Evolutionary conservation across 2,888 invertebrate genomes (phyloP), one percentile per base, ranked within the genome.

Genomic region (Ernsta delagoae): DNA sequence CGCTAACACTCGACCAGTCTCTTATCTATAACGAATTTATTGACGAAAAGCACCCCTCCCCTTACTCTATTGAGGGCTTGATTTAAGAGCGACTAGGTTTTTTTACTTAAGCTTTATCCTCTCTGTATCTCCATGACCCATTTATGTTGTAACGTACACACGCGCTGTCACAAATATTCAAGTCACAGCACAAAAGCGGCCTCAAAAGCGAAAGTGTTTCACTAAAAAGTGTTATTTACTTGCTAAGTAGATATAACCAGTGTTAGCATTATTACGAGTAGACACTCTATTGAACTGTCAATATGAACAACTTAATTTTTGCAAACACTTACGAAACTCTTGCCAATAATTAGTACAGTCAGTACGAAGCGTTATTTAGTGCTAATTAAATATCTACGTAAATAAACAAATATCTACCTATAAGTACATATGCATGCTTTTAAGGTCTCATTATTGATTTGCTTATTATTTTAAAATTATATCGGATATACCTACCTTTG

Each of bases 171-270:
- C 11, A 56, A 11, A 34, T 56, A 56, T 86, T 83, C 84, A 83
- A 84, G 81, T 80, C 85, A 83, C 75, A 72, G 71, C 85, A 83
- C 75, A 72, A 71, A 31, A 34, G 54, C 54, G 54, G 16, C 90
- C 90, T 90, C 88, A 82, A 71, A 39, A 72, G 86, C 72, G 89
- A 90, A 90, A 90, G 90, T 89, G 87, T 86, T 89, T 87, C 81
- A 85, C 84, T 85, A 78, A 82, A 83, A 83, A 79, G n/a, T 31
- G 9, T 31, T 54, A 53, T 24, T 53, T 53, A 31, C 54, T 11
- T 54, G 50, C 50, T 50, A 50, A 50, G 50, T 50, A 50, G 11
- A 8, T 41, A 12, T n/a, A n/a, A n/a, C 12, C n/a, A 50, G 50
- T 50, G 50, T 50, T 50, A 16, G 50, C 16, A 50, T 50, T 50